Evolutionary conservation across 2,888 invertebrate genomes (phyloP).

Genomic region (Lagria hirta): DNA sequence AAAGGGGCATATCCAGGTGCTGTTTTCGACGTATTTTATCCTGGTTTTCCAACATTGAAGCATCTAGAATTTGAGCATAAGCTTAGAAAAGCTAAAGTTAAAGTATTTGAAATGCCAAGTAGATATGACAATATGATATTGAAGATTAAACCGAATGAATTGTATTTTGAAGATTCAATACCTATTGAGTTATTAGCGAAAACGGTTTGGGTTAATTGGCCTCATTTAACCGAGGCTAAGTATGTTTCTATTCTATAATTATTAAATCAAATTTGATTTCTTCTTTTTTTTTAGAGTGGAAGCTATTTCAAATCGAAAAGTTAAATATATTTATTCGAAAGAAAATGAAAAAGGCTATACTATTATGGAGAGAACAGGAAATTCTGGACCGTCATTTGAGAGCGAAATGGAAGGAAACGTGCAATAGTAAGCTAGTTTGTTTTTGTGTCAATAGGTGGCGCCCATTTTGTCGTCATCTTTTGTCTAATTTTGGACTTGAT

Average conservation of each 20-base stretch:
- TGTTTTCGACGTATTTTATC: constrained; percentile 70
- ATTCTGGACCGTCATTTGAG: constrained; percentile 54
- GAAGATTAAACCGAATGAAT: constrained; percentile 57
- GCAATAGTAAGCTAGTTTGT: constrained; percentile 58
- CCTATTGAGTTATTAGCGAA: constrained; percentile 66
- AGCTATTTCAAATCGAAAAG: constrained; percentile 62
- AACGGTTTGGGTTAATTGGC: constrained; percentile 85
- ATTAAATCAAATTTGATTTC: too few relatives aligned
- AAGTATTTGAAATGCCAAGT: constrained; percentile 86
- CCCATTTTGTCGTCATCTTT: constrained; percentile 1
- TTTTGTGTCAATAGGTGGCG: too few relatives aligned
- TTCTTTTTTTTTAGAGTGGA: constrained; percentile 62
- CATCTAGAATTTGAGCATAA: constrained; percentile 70
- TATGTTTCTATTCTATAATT: constrained; percentile 52
- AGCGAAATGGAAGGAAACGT: constrained; percentile 58
- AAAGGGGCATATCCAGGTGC: constrained; percentile 73
- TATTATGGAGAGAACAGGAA: constrained; percentile 52
- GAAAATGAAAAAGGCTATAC: constrained; percentile 54
- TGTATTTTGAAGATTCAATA: constrained; percentile 43
- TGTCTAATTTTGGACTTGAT: too few relatives aligned
- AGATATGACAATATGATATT: constrained; percentile 83
- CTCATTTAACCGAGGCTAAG: constrained; percentile 85
- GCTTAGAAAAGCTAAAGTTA: constrained; percentile 70
- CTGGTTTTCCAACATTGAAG: constrained; percentile 91
- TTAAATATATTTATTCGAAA: constrained; percentile 50